Base-by-base conservation (phyloP, 2,113 vertebrate genomes). In the Pollachius pollachius region DNA sequence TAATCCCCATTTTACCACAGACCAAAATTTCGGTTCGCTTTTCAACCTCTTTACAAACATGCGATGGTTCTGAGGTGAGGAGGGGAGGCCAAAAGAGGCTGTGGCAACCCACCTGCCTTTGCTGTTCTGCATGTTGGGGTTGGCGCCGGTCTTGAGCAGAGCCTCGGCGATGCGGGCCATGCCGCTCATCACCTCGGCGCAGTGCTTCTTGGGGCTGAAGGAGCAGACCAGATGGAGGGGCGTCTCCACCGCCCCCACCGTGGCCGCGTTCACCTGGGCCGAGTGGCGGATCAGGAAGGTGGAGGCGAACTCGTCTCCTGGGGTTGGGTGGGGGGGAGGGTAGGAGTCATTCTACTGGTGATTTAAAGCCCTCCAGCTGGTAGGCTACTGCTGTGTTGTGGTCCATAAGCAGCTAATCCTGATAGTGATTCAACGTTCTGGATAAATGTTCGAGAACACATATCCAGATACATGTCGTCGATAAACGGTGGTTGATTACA, bases 101-200 rank as follows among this genome's bases (percentile, higher is more conserved):
- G 4, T 34, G 30, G 30, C 30, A 34, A 34, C 85, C 34, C 64
- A 90, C 97, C 97, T 94, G 90, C 97, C 96, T 88, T 91, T 95
- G 89, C 60, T 94, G 89, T 99, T 96, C 65, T 99, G 97, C 96
- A 97, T 97, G 87, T 97, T 99, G 16, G 96, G 94, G 67, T 99
- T 99, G 77, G 96, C 97, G 8, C 96, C 95, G 0, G 96, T 93
- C 84, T 95, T 94, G 23, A 98, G 87, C 65, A 99, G 94, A 61
- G 94, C 93, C 84, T 97, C 94, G 1, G 97, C 93, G 0, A 99
- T 98, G 37, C 85, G 92, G 0, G 95, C 94, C 94, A 97, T 96
- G 77, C 96, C 95, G 0, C 89, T 89, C 95, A 97, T 95, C n/a
- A 93, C 92, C 27, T 95, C 94, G 0, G 80, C 87, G 0, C 89